These are phyloP conservation scores for Anastatus disparis DNA, from an alignment of 1,140 invertebrate species.

Conservation along the genomic window DNA sequence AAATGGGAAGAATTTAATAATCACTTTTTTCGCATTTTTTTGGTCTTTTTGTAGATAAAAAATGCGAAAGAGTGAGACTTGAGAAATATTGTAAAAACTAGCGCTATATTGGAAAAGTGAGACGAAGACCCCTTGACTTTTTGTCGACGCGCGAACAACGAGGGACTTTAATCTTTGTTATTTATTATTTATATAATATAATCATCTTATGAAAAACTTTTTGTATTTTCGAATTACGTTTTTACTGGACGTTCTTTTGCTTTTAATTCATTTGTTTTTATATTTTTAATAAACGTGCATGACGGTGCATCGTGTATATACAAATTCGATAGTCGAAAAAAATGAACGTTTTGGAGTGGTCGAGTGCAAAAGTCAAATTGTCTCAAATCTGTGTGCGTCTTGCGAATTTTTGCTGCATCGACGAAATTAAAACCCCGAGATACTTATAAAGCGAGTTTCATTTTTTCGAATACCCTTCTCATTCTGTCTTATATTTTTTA, in stretches of 20 bases:
- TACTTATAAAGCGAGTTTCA: slow-evolving; percentile 1
- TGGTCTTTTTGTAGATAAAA: too few species aligned
- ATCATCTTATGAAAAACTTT: slow-evolving; percentile 9
- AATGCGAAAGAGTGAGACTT: slow-evolving; percentile 15
- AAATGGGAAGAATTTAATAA: slow-evolving; percentile 27
- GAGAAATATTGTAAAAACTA: slow-evolving; percentile 22
- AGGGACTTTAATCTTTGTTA: not conserved
- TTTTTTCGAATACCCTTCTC: slow-evolving; percentile 1
- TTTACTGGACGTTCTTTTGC: slow-evolving; percentile 29
- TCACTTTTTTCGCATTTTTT: not conserved
- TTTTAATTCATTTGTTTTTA: slow-evolving; percentile 24
- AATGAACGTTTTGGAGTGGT: slow-evolving; percentile 9
- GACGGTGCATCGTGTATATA: slow-evolving; percentile 42
- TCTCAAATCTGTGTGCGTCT: slow-evolving; percentile 25
- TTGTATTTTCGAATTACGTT: slow-evolving; percentile 3
- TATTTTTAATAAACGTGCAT: not conserved
- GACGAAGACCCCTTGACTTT: slow-evolving; percentile 32
- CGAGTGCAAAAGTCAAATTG: slow-evolving; percentile 32
- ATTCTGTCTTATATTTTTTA: not conserved
- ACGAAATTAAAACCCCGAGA: slow-evolving; percentile 18
- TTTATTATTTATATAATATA: not conserved
- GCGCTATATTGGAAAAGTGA: slow-evolving; percentile 24
- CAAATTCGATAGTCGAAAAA: slow-evolving; percentile 42
- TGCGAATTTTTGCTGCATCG: slow-evolving; percentile 8
- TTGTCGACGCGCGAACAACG: slow-evolving; percentile 10